Base-by-base conservation (phyloP, 2,797 vertebrate genomes). In the Mormyrops attenuatus region DNA sequence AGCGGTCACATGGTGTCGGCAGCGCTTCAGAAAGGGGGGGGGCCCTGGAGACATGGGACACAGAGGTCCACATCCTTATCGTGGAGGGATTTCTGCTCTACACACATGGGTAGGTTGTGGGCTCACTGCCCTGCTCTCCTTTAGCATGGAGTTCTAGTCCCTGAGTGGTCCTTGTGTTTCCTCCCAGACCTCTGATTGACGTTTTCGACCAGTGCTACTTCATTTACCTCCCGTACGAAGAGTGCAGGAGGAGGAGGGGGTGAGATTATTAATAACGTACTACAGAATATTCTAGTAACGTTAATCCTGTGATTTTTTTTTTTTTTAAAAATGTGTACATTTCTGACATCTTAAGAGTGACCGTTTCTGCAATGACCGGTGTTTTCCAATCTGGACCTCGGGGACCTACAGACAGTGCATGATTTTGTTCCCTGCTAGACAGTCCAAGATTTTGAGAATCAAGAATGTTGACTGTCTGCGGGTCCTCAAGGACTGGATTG, bases 201-300 rank as follows among this genome's bases (percentile, higher is more conserved):
- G 95, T 97, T 91, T 95, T 97, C 91, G 95, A 98, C 95, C 96
- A 97, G 90, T 94, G 97, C 26, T 98, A 96, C 93, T 98, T 98
- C 91, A 96, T 98, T 95, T 97, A 97, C 93, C 97, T 98, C 95
- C 98, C 98, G 0, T 98, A 98, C 20, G 97, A 98, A 95, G 97
- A 98, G 94, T 98, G 97, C 95, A 98, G 97, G 96, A 97, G 94
- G 94, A 97, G 97, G 93, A 97, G 97, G 93, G 96, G 97, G 97
- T 98, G 94, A 94, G 95, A 93, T 41, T 44, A 26, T 34, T 57
- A 57, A 22, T 6, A 53, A 30, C 5, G 2, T 34, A 2, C 34
- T 17, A 38, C 30, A 44, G n/a, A 30, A 60, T 57, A 20, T 52
- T 85, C 7, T 30, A 52, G 47, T 52, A 9, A 20, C 1, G 30